These are phyloP conservation scores for Clamator glandarius DNA, from an alignment of 2,797 vertebrate species.

Conservation along the genomic window DNA sequence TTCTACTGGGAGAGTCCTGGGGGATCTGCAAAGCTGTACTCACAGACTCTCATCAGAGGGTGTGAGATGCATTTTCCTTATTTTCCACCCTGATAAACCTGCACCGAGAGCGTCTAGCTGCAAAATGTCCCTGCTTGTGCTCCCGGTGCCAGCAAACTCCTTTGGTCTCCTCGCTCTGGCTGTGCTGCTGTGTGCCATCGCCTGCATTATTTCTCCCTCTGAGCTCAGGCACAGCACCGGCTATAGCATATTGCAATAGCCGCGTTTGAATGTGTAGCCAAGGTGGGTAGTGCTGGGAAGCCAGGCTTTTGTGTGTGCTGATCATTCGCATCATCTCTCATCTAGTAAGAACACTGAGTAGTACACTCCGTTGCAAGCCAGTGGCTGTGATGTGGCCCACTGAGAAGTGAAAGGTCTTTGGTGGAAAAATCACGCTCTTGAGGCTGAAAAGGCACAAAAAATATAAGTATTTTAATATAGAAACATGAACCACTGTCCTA, in stretches of 20 bases:
- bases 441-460: neutral
- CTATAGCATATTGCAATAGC: too few relatives aligned
- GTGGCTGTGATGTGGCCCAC: neutral
- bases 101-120: rapidly evolving
- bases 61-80: neutral
- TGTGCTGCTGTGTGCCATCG: too few relatives aligned
- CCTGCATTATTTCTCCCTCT: too few relatives aligned
- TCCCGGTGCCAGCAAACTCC: neutral
- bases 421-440: neutral
- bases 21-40: neutral
- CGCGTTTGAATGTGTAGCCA: too few relatives aligned
- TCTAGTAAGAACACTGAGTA: too few relatives aligned
- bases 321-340: too few relatives aligned
- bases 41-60: neutral
- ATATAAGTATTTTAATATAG: neutral
- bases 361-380: neutral
- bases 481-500: neutral
- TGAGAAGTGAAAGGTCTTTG: too few relatives aligned
- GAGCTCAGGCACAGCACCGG: too few relatives aligned
- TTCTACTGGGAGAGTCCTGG: neutral
- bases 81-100: neutral
- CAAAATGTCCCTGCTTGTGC: too few relatives aligned
- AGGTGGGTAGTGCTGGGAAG: too few relatives aligned
- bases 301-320: too few relatives aligned
- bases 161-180: neutral